Percentiles rank a stretch among this genome's conserved stretches.
These are phyloP conservation scores for Silurus asotus DNA, from an alignment of 2,113 vertebrate genomes.

Conservation along the genomic window DNA sequence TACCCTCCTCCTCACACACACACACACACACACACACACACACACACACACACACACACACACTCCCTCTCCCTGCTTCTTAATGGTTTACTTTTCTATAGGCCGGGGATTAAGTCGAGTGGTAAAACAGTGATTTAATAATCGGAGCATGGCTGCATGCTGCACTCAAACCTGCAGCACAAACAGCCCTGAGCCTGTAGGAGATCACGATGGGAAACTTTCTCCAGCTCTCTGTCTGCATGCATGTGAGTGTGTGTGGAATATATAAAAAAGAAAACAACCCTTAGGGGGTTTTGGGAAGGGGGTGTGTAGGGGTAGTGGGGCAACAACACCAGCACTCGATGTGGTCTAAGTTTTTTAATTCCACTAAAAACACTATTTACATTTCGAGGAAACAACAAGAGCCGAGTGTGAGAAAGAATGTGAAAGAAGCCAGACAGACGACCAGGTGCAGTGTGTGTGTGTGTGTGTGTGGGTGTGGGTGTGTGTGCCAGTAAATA, in stretches of 20 bases:
- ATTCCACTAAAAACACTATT: slow-evolving; percentile 45
- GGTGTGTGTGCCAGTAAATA: slow-evolving; percentile 26
- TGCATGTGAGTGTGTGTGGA: not conserved
- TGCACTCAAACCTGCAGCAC: slow-evolving; percentile 72
- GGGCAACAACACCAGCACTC: slow-evolving; percentile 27
- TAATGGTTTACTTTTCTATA: slow-evolving; percentile 46
- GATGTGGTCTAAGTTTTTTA: slow-evolving; percentile 38
- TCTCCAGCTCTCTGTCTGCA: slow-evolving; percentile 56
- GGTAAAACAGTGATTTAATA: slow-evolving; percentile 83
- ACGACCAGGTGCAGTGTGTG: slow-evolving; percentile 49
- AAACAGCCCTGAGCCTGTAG: slow-evolving; percentile 68
- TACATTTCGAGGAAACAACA: slow-evolving; percentile 44
- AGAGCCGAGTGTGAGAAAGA: slow-evolving; percentile 51
- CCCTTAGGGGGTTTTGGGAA: not conserved
- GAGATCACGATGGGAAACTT: slow-evolving; percentile 67
- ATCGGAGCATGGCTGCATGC: slow-evolving; percentile 76
- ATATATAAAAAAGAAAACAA: slow-evolving; percentile 33
- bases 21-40: not conserved
- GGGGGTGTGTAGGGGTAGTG: not conserved
- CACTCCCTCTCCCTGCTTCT: slow-evolving; percentile 34
- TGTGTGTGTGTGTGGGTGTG: not conserved
- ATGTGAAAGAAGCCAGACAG: slow-evolving; percentile 43
- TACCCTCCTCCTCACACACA: slow-evolving; percentile 52
- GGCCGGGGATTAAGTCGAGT: slow-evolving; percentile 74
- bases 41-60: slow-evolving; percentile 37